Percentiles rank a stretch among this genome's conserved stretches.
Evolutionary conservation across 2,888 invertebrate genomes (phyloP).

Genomic region (Aelia acuminata): DNA sequence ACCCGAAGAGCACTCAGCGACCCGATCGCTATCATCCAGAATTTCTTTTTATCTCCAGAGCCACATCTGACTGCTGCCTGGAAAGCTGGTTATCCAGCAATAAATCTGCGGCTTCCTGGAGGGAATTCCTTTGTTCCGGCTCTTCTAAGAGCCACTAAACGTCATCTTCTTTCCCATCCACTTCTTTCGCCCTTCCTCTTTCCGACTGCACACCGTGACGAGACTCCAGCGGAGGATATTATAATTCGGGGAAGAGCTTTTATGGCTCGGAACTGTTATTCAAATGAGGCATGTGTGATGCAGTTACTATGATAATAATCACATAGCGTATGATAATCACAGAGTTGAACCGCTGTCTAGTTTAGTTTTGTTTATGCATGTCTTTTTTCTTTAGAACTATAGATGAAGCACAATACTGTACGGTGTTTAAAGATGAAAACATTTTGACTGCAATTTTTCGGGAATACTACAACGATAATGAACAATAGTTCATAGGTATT

Average conservation of each 20-base stretch:
- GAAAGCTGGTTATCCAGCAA: constrained; percentile 33
- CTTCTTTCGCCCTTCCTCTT: not conserved
- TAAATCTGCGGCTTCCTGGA: constrained; percentile 43
- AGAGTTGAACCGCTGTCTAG: not conserved
- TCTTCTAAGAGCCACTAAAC: constrained; percentile 46
- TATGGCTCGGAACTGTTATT: constrained; percentile 33
- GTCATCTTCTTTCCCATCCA: not conserved
- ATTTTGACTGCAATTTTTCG: no score
- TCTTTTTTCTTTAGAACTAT: no score
- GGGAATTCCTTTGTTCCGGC: not conserved
- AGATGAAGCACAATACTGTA: no score
- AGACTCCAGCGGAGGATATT: not conserved
- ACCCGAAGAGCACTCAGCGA: not conserved
- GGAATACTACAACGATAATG: no score
- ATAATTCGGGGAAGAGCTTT: not conserved
- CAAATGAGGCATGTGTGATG: constrained; percentile 15
- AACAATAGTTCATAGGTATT: no score
- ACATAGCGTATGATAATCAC: not conserved
- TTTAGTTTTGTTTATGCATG: no score
- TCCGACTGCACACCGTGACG: constrained; percentile 13
- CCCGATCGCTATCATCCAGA: constrained; percentile 20
- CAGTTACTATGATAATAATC: not conserved
- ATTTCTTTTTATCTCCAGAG: not conserved
- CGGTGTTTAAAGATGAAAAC: no score
- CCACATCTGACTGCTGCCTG: not conserved